Evolutionary conservation across 1,140 invertebrate species (phyloP).

Genomic region (Bombus balteatus): DNA sequence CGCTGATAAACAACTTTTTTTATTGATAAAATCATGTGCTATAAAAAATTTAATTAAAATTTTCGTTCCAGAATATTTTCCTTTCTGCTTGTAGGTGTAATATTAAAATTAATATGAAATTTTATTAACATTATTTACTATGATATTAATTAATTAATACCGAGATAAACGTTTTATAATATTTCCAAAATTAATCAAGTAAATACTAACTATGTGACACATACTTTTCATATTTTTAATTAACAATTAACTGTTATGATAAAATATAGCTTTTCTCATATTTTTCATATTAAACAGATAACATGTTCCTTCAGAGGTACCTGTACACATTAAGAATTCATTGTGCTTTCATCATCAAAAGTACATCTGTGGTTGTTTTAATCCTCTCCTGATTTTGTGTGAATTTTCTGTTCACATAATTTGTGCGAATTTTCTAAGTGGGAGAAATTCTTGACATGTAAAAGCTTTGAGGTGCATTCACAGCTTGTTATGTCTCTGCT

Average conservation of each 20-base stretch:
- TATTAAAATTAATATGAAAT: background rate
- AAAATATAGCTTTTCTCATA: constrained; percentile 23
- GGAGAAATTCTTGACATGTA: constrained; percentile 7
- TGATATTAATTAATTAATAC: background rate
- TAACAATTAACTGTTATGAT: constrained; percentile 14
- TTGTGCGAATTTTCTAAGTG: background rate
- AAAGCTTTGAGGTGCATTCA: constrained; percentile 40
- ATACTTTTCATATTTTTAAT: constrained; percentile 21
- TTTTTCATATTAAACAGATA: constrained; percentile 42
- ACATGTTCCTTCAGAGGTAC: constrained; percentile 47
- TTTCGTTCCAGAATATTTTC: background rate
- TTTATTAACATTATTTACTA: background rate
- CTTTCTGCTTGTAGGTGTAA: background rate
- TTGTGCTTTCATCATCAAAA: constrained; percentile 20
- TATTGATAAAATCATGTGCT: background rate
- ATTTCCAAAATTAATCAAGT: constrained; percentile 2
- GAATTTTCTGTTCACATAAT: constrained; percentile 1
- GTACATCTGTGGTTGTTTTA: constrained; percentile 11
- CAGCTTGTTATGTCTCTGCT: constrained; percentile 51
- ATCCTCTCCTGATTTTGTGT: background rate
- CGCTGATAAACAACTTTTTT: constrained; percentile 49
- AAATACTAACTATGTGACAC: constrained; percentile 7
- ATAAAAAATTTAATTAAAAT: background rate
- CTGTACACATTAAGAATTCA: constrained; percentile 63
- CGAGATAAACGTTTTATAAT: constrained; percentile 3